Conservation (phyloP, 2,888 invertebrate species). For the Exephanes ischioxanthus region DNA sequence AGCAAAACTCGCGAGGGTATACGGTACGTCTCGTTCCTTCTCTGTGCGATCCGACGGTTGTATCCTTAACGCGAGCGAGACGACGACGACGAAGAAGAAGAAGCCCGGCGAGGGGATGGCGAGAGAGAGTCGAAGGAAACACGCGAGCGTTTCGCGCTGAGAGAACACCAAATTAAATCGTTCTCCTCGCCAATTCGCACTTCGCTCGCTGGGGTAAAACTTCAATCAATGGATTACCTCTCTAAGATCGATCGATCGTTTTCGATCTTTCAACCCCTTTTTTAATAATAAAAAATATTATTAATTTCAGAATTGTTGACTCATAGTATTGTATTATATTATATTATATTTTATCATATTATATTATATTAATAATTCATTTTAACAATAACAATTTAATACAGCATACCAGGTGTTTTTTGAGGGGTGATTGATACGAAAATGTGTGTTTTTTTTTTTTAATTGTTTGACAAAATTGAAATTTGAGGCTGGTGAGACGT, state of each 20-base stretch:
- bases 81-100: constrained; percentile 69
- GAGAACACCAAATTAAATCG: constrained; percentile 63
- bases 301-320: not conserved
- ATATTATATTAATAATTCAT: not conserved
- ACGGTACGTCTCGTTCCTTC: constrained; percentile 3
- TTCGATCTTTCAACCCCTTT: not conserved
- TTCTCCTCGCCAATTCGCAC: constrained; percentile 26
- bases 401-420: not conserved
- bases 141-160: constrained; percentile 57
- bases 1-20: constrained; percentile 37
- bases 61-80: constrained; percentile 46
- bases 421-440: not conserved
- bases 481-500: not conserved
- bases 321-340: not conserved
- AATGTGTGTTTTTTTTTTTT: not conserved
- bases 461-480: not conserved
- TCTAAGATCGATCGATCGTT: not conserved
- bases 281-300: not conserved
- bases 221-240: constrained; percentile 28
- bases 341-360: not conserved
- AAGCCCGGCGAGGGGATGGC: constrained; percentile 58
- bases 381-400: not conserved
- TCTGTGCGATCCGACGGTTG: constrained; percentile 32
- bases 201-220: constrained; percentile 30
- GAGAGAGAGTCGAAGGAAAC: constrained; percentile 49